Evolutionary conservation across 2,797 vertebrate genomes (phyloP), one percentile per base, ranked within the genome.

Genomic region (Pipistrellus kuhlii): DNA sequence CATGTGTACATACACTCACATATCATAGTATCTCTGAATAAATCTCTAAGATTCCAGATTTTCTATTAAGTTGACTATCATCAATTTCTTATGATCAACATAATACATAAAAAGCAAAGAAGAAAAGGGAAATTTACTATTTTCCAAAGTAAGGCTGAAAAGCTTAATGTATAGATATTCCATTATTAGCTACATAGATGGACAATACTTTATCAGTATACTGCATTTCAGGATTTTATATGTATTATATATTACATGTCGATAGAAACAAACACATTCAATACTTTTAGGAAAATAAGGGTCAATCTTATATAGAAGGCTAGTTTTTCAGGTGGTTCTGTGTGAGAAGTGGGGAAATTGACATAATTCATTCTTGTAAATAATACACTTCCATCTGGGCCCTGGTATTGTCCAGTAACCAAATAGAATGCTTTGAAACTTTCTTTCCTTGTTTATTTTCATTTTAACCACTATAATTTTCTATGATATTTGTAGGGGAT

Each of bases 351-450:
- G 85, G 94, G 46, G 66, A 83, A 91, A 81, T 51, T 94, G 84
- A 76, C 5, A 91, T 77, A 55, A 55, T 46, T 96, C 84, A 91
- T 55, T 15, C 82, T 87, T 90, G 89, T 92, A 97, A 95, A 94
- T 84, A 75, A 93, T 59, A 59, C 41, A 78, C 44, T 94, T 96
- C n/a, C 46, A 62, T 85, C 87, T 87, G 30, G 88, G 32, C 53
- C 85, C n/a, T 96, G 53, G 73, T 76, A 11, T 82, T 94, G 80
- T 66, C 83, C 51, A 82, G 41, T 69, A 88, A 73, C 27, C 84
- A 97, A 66, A 93, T 81, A 96, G 97, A 97, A 96, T 57, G 91
- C 18, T 64, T 30, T 32, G 3, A 35, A 93, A 87, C 91, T 84
- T 85, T 94, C 6, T 62, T 91, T 76, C 59, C 57, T 66, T n/a